Conservation (phyloP, 2,888 invertebrate species). For the Antheraea yamamai region DNA sequence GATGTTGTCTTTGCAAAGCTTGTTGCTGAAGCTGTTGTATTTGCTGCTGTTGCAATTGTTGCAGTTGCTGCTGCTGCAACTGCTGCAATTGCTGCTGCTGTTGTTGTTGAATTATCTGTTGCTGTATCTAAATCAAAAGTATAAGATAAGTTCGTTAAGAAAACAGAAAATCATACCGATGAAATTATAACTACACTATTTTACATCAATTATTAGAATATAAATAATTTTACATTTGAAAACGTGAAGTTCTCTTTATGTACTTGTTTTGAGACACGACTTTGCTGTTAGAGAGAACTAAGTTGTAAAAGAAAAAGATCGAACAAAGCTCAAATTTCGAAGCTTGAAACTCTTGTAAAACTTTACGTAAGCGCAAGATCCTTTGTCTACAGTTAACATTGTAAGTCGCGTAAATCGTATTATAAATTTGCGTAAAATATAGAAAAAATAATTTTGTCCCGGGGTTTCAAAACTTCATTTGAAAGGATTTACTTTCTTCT, state of each 20-base stretch:
- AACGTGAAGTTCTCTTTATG: too few relatives aligned
- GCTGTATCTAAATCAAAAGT: slow-evolving; percentile 57
- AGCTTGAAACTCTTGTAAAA: background rate
- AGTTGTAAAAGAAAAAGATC: background rate
- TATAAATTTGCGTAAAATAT: too few relatives aligned
- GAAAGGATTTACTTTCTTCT: background rate
- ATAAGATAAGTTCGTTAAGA: background rate
- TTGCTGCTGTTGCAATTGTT: slow-evolving; percentile 62
- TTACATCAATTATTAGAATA: too few relatives aligned
- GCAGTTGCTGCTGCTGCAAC: slow-evolving; percentile 56
- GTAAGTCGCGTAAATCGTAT: too few relatives aligned
- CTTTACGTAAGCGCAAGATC: background rate
- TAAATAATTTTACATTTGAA: too few relatives aligned
- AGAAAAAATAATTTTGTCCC: background rate
- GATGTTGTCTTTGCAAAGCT: slow-evolving; percentile 66
- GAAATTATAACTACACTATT: too few relatives aligned
- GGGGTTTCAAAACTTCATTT: background rate
- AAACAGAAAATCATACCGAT: too few relatives aligned
- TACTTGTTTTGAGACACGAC: too few relatives aligned
- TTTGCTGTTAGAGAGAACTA: too few relatives aligned
- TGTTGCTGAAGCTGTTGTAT: slow-evolving; percentile 60
- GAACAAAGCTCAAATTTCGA: background rate
- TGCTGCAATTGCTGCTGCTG: slow-evolving; percentile 68
- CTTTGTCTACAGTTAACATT: background rate
- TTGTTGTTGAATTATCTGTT: slow-evolving; percentile 75